Conservation (phyloP, 2,888 invertebrate species). For the Zhuqinia jingwanae region DNA sequence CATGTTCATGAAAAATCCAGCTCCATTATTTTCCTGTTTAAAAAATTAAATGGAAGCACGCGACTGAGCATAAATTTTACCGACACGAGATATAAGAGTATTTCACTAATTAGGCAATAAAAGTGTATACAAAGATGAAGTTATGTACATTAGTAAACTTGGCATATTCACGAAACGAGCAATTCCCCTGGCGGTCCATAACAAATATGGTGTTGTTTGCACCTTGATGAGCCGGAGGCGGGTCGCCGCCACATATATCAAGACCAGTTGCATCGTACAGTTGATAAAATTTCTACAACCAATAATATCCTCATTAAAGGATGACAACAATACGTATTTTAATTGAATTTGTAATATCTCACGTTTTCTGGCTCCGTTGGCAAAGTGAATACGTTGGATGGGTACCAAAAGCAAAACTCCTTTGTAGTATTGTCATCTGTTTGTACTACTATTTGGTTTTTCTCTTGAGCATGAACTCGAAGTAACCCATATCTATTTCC, state of each 20-base stretch:
- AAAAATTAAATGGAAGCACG: neutral
- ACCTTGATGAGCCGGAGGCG: neutral
- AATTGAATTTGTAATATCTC: neutral
- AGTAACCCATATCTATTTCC: slow-evolving; percentile 37
- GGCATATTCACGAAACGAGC: slow-evolving; percentile 41
- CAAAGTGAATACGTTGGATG: slow-evolving; percentile 56
- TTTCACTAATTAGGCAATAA: too few species aligned
- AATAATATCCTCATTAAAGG: neutral
- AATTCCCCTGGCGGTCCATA: slow-evolving; percentile 15
- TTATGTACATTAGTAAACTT: slow-evolving; percentile 56
- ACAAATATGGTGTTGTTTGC: slow-evolving; percentile 44
- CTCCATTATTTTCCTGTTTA: slow-evolving; percentile 45
- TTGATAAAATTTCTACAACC: slow-evolving; percentile 59
- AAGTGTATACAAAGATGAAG: neutral
- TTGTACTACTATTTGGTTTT: slow-evolving; percentile 6
- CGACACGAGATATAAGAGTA: too few species aligned
- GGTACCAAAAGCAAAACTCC: slow-evolving; percentile 73
- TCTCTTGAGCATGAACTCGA: slow-evolving; percentile 41
- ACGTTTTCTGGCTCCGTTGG: slow-evolving; percentile 51
- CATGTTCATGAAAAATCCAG: slow-evolving; percentile 55
- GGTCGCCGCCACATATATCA: slow-evolving; percentile 59
- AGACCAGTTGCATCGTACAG: slow-evolving; percentile 62
- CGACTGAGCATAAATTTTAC: too few species aligned
- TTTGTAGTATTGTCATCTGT: slow-evolving; percentile 30
- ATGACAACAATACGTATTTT: neutral